phyloP scores from a whole-genome alignment of 2,113 vertebrate genomes.

The Phrynosoma platyrhinos region DNA sequence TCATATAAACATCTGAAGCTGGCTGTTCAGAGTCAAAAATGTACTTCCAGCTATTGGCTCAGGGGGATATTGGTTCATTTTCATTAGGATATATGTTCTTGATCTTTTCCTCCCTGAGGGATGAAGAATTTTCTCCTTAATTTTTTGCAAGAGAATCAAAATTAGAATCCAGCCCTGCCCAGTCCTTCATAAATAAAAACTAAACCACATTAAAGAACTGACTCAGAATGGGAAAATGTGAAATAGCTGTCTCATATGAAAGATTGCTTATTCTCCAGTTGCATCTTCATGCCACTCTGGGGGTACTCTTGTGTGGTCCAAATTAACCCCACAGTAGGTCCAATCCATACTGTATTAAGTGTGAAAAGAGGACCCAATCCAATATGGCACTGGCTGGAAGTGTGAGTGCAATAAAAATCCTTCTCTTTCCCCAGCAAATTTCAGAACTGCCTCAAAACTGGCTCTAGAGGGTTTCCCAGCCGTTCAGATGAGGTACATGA shows the following conservation, averaged over 20 bases:
- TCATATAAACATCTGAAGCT: constrained; percentile 47
- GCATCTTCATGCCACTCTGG: neutral
- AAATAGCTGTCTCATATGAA: constrained; percentile 25
- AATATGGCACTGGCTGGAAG: too few relatives aligned
- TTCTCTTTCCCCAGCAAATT: too few relatives aligned
- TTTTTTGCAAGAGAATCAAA: constrained; percentile 47
- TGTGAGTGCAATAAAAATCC: too few relatives aligned
- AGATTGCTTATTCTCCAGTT: neutral
- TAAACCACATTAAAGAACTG: constrained; percentile 37
- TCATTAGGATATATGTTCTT: constrained; percentile 59
- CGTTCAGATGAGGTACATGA: too few relatives aligned
- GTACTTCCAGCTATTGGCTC: constrained; percentile 53
- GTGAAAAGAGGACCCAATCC: constrained; percentile 6
- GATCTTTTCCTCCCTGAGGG: constrained; percentile 36
- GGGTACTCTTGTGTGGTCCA: neutral
- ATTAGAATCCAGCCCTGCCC: constrained; percentile 65
- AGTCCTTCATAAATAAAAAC: constrained; percentile 48
- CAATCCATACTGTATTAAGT: constrained; percentile 1
- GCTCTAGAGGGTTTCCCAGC: too few relatives aligned
- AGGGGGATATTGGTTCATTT: constrained; percentile 50
- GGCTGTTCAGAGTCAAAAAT: constrained; percentile 55
- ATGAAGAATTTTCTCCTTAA: constrained; percentile 28
- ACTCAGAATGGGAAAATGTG: constrained; percentile 35
- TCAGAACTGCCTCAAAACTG: too few relatives aligned
- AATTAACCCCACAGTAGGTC: neutral